phyloP scores from a whole-genome alignment of 30 jellyfish, hydroid and myxozoan species.

The Chrysaora quinquecirrha region DNA sequence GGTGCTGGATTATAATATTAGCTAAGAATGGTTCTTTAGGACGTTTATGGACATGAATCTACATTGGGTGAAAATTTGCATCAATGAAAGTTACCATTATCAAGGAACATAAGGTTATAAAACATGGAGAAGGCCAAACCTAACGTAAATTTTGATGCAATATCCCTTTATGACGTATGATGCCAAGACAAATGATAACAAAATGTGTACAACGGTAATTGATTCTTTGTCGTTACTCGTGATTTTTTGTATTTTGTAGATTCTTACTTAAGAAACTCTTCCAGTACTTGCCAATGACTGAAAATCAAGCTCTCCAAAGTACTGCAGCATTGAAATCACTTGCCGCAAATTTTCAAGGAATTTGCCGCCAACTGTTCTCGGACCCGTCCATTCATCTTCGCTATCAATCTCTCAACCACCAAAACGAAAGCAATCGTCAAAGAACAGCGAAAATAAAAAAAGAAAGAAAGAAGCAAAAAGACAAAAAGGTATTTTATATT shows the following conservation, averaged over 20 bases:
- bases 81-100: no score
- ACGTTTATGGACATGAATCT: no score
- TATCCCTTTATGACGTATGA: no score
- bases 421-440: constrained; percentile 38
- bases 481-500: constrained; percentile 39
- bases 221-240: no score
- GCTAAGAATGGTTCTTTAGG: no score
- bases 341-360: constrained; percentile 88
- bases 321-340: constrained; percentile 88
- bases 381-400: constrained; percentile 83
- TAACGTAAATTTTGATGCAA: no score
- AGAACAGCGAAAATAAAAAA: constrained; percentile 8
- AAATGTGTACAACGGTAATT: no score
- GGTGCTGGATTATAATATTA: no score
- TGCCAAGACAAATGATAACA: no score
- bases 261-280: constrained; percentile 73
- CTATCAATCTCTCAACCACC: constrained; percentile 21
- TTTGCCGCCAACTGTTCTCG: constrained; percentile 85
- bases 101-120: no score
- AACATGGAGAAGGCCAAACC: no score
- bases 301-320: constrained; percentile 90
- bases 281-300: constrained; percentile 94
- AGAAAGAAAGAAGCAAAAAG: constrained; percentile 39
- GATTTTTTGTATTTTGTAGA: constrained; percentile 38
- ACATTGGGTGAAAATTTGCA: no score